Evolutionary conservation across 2,888 invertebrate genomes (phyloP).

Genomic region (Nomada flava): DNA sequence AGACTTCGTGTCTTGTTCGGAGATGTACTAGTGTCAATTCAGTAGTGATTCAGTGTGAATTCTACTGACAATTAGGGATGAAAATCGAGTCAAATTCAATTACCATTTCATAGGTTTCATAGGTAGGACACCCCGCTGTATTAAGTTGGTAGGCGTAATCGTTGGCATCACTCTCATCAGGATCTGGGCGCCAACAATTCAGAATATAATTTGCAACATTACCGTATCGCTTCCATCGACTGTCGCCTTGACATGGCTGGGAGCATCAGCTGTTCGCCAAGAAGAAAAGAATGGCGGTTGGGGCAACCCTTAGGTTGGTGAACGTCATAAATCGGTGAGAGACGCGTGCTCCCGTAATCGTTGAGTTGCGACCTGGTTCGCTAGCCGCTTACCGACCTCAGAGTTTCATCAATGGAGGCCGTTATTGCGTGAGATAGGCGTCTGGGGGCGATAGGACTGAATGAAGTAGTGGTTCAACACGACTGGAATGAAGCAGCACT

Average conservation of each 20-base stretch:
- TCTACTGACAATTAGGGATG: too few relatives aligned
- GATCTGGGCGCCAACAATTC: too few relatives aligned
- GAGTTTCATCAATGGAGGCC: constrained; percentile 70
- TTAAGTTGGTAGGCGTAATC: too few relatives aligned
- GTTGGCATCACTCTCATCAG: too few relatives aligned
- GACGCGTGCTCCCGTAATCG: constrained; percentile 41
- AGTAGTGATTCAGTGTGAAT: too few relatives aligned
- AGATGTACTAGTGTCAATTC: too few relatives aligned
- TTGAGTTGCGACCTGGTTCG: constrained; percentile 53
- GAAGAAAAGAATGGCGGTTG: constrained; percentile 10
- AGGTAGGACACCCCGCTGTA: too few relatives aligned
- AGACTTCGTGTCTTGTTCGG: too few relatives aligned
- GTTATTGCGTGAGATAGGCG: constrained; percentile 58
- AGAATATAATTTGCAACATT: too few relatives aligned
- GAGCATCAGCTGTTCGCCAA: constrained; percentile 49
- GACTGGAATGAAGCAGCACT: constrained; percentile 47
- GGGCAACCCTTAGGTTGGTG: constrained; percentile 10
- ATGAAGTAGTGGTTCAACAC: constrained; percentile 60
- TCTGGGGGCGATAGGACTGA: constrained; percentile 52
- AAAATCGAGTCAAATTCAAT: too few relatives aligned
- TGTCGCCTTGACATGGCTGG: neutral
- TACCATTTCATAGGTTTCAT: too few relatives aligned
- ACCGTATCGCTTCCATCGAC: neutral
- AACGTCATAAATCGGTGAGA: constrained; percentile 42
- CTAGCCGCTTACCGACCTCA: constrained; percentile 38